phyloP scores from a whole-genome alignment of 2,113 vertebrate genomes.

The Oreocharis arfaki region DNA sequence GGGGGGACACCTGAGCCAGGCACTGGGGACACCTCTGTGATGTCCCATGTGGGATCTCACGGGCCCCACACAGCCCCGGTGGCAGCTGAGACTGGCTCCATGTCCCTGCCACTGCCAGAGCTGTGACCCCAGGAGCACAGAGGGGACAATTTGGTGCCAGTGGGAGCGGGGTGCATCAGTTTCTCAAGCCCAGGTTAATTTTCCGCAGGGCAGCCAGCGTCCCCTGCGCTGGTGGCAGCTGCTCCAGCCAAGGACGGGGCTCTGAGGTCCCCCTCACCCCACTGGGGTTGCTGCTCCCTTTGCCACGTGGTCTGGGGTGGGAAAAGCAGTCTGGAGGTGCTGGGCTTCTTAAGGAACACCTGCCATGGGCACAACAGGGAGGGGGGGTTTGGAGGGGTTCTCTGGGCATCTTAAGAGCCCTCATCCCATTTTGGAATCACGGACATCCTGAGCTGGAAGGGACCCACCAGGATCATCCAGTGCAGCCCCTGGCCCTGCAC shows the following conservation, averaged over 20 bases:
- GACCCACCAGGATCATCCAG: rapidly evolving
- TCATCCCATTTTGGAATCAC: not conserved
- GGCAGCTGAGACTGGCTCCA: not conserved
- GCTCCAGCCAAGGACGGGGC: not conserved
- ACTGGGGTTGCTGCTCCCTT: not conserved
- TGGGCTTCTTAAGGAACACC: not conserved
- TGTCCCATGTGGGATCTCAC: rapidly evolving
- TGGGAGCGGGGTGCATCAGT: rapidly evolving
- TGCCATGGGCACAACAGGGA: not conserved
- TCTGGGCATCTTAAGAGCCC: not conserved
- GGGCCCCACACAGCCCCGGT: not conserved
- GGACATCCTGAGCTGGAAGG: not conserved
- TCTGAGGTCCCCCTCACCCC: not conserved
- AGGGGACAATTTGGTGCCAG: not conserved
- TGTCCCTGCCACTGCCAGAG: not conserved
- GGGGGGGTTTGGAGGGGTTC: not conserved
- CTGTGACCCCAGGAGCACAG: not conserved
- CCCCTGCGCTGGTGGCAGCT: not conserved
- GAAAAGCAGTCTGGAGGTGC: not conserved
- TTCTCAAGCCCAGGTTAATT: not conserved
- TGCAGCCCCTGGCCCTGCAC: rapidly evolving
- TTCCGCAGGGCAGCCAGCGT: rapidly evolving
- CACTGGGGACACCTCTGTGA: not conserved
- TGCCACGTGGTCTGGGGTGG: not conserved
- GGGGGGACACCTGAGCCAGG: not conserved